phyloP scores from a whole-genome alignment of 2,888 invertebrate genomes.

The Antitype chi region DNA sequence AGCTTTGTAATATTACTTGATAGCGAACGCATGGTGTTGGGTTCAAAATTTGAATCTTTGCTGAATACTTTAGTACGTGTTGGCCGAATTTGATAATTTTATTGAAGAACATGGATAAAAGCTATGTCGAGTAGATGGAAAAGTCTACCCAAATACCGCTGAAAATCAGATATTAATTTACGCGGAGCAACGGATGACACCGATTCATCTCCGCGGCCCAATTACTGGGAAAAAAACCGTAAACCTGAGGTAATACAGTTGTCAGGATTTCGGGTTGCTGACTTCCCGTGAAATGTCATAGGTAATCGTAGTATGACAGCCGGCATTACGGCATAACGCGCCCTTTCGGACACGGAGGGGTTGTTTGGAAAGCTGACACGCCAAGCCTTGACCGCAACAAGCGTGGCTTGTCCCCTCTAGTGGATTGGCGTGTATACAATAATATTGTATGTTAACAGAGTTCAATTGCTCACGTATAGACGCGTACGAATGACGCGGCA shows the following conservation, averaged over 20 bases:
- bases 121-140: too few species aligned
- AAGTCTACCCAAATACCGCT: neutral
- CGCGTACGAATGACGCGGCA: too few species aligned
- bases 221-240: conserved; percentile 24
- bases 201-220: conserved; percentile 24
- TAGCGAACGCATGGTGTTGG: too few species aligned
- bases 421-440: neutral
- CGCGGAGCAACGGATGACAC: conserved; percentile 17
- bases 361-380: neutral
- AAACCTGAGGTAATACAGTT: neutral
- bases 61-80: too few species aligned
- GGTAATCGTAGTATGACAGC: conserved; percentile 24
- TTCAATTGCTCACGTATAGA: neutral
- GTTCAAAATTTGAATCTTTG: too few species aligned
- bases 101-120: neutral
- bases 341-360: conserved; percentile 22
- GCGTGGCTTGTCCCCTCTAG: conserved; percentile 16
- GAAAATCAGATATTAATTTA: conserved; percentile 5
- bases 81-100: too few species aligned
- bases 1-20: neutral
- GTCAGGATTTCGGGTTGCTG: conserved; percentile 29
- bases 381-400: conserved; percentile 6
- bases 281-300: conserved; percentile 31
- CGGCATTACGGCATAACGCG: conserved; percentile 34
- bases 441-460: neutral